Base-by-base conservation (phyloP, 2,113 vertebrate species). In the Siphamia tubifer region DNA sequence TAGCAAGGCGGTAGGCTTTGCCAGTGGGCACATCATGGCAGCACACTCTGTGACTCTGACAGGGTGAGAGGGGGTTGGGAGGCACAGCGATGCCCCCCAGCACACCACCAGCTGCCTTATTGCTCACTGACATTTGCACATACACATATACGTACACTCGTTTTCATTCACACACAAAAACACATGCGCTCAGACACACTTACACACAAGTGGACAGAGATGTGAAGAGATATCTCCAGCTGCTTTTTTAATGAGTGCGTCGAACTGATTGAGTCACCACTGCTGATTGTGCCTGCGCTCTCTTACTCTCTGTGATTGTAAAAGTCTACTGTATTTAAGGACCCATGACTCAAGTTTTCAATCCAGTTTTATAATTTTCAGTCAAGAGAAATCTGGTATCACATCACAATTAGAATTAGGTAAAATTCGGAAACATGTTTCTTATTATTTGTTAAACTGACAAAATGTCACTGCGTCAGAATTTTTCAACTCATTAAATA, bases 11-110 rank as follows among this genome's bases (percentile, higher is more conserved):
- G 81, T 74, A 53, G 83, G 79, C 75, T 86, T 90, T 84, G 91
- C 92, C 90, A 83, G 82, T 88, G 92, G 92, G 90, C 92, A 92
- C 90, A 90, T 92, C 92, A 92, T 83, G 84, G 76, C 78, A 78
- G 87, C 74, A 79, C 85, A 87, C 85, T 90, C 83, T 92, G 87
- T 88, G 82, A 88, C 86, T 89, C 69, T 92, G 91, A 93, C 92
- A 92, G 90, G 83, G 82, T 34, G 60, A 48, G 68, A 60, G 80
- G 81, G 74, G 81, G 63, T 72, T 61, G 76, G 68, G 82, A 64
- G 80, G 82, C 74, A 81, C 85, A 83, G 66, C 27, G 19, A 80
- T 87, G 84, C 81, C 91, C 88, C 82, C 60, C 64, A 54, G 19
- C 69, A 76, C 31, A 79, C 83, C 89, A 92, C 90, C 91, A 89